phyloP scores from a whole-genome alignment of 2,797 vertebrate genomes.

The Dryobates pubescens region DNA sequence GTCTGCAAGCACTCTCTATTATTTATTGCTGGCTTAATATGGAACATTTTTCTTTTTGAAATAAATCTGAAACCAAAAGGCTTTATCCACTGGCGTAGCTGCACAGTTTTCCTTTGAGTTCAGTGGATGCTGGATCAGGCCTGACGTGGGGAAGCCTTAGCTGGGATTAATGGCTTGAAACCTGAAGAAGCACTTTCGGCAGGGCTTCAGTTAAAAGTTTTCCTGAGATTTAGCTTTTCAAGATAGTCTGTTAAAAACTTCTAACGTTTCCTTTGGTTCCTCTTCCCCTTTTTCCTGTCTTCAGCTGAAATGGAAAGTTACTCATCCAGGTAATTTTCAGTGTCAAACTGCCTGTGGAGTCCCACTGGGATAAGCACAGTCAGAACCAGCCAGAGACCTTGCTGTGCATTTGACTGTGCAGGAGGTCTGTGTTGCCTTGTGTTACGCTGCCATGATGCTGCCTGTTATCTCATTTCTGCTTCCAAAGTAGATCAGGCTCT shows the following conservation, averaged over 20 bases:
- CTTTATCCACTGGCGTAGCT: fast-evolving
- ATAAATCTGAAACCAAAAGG: neutral
- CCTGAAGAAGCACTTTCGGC: neutral
- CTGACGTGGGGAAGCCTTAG: neutral
- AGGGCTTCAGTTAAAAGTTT: neutral
- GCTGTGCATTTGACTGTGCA: neutral
- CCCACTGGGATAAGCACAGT: neutral
- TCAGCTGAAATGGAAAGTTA: neutral
- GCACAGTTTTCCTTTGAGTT: neutral
- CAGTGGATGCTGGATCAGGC: neutral
- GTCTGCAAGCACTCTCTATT: neutral
- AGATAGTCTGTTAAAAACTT: neutral
- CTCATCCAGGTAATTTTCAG: neutral
- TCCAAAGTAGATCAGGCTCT: neutral
- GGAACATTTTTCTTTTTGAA: neutral
- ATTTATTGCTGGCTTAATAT: neutral
- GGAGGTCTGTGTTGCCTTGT: neutral
- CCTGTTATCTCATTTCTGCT: neutral
- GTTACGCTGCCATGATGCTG: fast-evolving
- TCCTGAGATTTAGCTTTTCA: neutral
- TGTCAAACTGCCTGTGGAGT: neutral
- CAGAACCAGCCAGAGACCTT: neutral
- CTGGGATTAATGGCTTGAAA: neutral
- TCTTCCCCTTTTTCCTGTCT: neutral
- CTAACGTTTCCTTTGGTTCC: neutral